Percentiles rank a stretch among this genome's conserved stretches.
Evolutionary conservation across 2,888 invertebrate species (phyloP).

Genomic region (Microplitis manilae): DNA sequence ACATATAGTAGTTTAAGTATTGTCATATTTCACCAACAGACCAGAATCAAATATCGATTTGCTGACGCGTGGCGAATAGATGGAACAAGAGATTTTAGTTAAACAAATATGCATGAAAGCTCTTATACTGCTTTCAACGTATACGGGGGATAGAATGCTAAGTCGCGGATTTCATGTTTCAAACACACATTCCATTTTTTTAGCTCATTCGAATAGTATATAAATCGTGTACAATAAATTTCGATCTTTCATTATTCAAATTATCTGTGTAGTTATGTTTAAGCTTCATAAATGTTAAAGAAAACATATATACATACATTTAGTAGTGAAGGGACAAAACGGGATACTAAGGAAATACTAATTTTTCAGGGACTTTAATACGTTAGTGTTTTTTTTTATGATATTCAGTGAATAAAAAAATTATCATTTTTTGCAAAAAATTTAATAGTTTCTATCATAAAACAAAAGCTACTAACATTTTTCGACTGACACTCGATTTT

Average conservation of each 20-base stretch:
- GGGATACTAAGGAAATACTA: no score
- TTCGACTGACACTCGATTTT: no score
- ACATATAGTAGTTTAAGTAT: slow-evolving; percentile 1
- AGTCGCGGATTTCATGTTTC: slow-evolving; percentile 10
- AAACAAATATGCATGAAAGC: slow-evolving; percentile 58
- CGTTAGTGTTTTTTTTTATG: no score
- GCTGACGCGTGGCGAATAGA: slow-evolving; percentile 55
- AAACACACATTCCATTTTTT: neutral
- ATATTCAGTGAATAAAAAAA: no score
- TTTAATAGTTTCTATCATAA: no score
- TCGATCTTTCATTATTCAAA: neutral
- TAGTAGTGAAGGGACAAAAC: no score
- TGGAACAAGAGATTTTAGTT: slow-evolving; percentile 62
- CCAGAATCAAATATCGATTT: slow-evolving; percentile 53
- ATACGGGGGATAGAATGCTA: slow-evolving; percentile 4
- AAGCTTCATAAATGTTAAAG: neutral
- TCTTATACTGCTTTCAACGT: slow-evolving; percentile 33
- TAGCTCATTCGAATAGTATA: neutral
- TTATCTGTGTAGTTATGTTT: neutral
- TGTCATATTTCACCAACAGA: slow-evolving; percentile 15
- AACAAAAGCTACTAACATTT: no score
- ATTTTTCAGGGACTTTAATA: no score
- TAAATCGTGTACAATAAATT: neutral
- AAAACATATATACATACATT: no score
- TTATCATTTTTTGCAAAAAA: no score